Base-by-base conservation (phyloP, 2,113 vertebrate genomes). In the Lamprotornis superbus region DNA sequence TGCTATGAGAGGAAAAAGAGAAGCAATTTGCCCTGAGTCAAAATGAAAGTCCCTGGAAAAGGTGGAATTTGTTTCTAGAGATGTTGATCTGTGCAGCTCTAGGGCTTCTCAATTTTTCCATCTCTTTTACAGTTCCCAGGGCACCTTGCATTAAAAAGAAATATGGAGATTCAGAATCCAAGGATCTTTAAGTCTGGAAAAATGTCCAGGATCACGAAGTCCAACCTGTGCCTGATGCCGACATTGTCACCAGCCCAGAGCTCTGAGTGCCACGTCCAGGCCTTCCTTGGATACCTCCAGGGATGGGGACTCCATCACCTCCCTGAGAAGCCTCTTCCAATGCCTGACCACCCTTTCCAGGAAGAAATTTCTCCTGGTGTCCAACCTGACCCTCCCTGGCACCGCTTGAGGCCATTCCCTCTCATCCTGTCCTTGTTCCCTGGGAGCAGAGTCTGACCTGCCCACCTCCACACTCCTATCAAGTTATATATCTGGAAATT, bases 261-360 rank as follows among this genome's bases (percentile, higher is more conserved):
- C 68, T 0, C 37, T 44, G 15, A 37, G 33, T 59, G 59, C 50
- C 44, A 50, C 5, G 0, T 11, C 56, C 40, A 63, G 40, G 0
- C 21, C 5, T 56, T 40, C 42, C 67, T 31, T 1, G 35, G 42
- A 6, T 35, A 35, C 21, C 7, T 80, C 14, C 68, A 65, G 27
- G 27, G 44, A 13, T 73, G 44, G 37, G 42, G 0, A 59, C 33
- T 46, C 37, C 52, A 67, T 6, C 23, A 22, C 27, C 15, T 20
- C 52, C 44, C 68, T 65, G 50, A 37, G 52, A 27, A 89, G 31
- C 31, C 5, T 31, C 37, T 81, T 2, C 8, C 60, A 81, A 28
- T 4, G 22, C 27, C 68, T 74, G 37, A 20, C 0, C 44, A 9
- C 60, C 33, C 46, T 68, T 60, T 46, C 39, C 78, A 53, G 6